phyloP scores from a whole-genome alignment of 53 echinoderm and acorn worm genomes.

The Henricia sp. region DNA sequence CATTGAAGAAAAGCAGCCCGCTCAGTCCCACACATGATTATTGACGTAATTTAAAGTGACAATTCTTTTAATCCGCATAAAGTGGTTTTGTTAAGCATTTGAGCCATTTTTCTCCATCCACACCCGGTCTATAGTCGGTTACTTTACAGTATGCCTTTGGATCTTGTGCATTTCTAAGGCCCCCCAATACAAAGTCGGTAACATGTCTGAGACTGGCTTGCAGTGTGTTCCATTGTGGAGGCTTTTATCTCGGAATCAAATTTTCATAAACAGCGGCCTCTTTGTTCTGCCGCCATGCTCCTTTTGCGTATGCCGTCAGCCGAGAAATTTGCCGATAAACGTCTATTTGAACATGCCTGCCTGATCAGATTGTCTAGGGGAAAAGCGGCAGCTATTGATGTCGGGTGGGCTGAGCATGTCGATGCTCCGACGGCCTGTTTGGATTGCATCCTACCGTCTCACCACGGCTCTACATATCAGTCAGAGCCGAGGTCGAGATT shows the following conservation, averaged over 20 bases:
- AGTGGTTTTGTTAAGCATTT: conserved; percentile 52
- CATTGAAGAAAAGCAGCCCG: conserved; percentile 17
- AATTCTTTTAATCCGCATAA: conserved; percentile 38
- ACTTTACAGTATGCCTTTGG: background rate
- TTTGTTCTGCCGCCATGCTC: conserved; percentile 62
- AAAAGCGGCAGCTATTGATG: conserved; percentile 54
- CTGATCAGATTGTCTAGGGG: conserved; percentile 60
- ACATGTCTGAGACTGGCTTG: conserved; percentile 17
- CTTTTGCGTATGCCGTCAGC: conserved; percentile 67
- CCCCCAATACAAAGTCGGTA: conserved; percentile 27
- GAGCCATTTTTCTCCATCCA: background rate
- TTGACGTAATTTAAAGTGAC: conserved; percentile 49
- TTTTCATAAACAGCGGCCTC: conserved; percentile 54
- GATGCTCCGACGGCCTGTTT: conserved; percentile 31
- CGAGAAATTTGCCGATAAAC: conserved; percentile 67
- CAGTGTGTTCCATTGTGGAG: conserved; percentile 50
- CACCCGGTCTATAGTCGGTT: background rate
- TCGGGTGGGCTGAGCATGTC: conserved; percentile 33
- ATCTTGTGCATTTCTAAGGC: conserved; percentile 23
- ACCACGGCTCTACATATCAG: background rate
- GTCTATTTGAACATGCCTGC: conserved; percentile 65
- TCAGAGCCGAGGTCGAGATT: conserved; percentile 27
- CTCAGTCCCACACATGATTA: conserved; percentile 22
- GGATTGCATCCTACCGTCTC: conserved; percentile 23
- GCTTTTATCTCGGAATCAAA: conserved; percentile 68